Conservation (phyloP, 2,888 invertebrate species). For the Drosophila stalkeri region DNA sequence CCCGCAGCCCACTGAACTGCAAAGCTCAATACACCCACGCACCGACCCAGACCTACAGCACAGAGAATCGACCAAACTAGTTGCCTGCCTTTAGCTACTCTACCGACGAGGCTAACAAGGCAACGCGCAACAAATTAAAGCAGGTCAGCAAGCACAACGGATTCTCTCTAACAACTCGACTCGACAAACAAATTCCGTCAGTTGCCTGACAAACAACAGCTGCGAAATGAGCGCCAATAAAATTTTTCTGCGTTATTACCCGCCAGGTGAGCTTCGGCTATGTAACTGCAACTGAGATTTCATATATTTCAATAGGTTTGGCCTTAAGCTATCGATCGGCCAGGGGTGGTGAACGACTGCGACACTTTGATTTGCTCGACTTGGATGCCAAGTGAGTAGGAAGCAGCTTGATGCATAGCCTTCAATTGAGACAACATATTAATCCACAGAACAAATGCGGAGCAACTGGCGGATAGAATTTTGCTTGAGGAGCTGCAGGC, state of each 20-base stretch:
- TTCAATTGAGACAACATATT: not conserved
- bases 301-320: slow-evolving; percentile 84
- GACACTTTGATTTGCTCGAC: slow-evolving; percentile 88
- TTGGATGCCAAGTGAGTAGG: slow-evolving; percentile 87
- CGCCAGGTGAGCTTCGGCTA: slow-evolving; percentile 87
- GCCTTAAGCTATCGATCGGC: slow-evolving; percentile 88
- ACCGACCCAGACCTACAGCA: slow-evolving; percentile 58
- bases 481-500: slow-evolving; percentile 53
- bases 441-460: slow-evolving; percentile 53
- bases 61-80: slow-evolving; percentile 69
- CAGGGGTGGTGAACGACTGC: slow-evolving; percentile 87
- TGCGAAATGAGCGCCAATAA: slow-evolving; percentile 88
- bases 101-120: slow-evolving; percentile 37
- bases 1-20: not conserved
- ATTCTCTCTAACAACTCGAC: not conserved
- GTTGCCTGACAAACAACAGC: slow-evolving; percentile 26
- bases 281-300: not conserved
- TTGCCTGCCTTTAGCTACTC: slow-evolving; percentile 26
- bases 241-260: slow-evolving; percentile 90
- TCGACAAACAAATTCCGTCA: slow-evolving; percentile 44
- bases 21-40: not conserved
- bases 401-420: no score
- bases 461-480: slow-evolving; percentile 67
- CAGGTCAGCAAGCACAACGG: slow-evolving; percentile 71
- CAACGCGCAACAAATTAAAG: slow-evolving; percentile 69